These are phyloP conservation scores for Chloropsis hardwickii DNA, from an alignment of 2,113 vertebrate species.

Conservation along the genomic window DNA sequence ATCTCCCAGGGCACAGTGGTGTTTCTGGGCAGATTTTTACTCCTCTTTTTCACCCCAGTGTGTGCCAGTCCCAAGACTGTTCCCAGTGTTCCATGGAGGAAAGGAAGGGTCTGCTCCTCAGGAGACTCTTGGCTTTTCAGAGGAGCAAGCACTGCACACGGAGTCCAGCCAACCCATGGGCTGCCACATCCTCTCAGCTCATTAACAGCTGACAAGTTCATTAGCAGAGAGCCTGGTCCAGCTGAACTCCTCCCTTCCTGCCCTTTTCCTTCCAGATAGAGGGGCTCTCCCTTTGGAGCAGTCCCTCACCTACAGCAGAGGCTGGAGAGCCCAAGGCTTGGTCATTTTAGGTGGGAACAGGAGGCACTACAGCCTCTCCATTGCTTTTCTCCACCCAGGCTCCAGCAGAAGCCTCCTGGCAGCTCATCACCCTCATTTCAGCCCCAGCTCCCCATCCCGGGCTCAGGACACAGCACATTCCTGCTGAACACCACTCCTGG, in stretches of 20 bases:
- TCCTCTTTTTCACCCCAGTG: background rate
- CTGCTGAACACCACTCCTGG: background rate
- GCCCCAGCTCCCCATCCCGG: background rate
- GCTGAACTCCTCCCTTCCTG: constrained; percentile 57
- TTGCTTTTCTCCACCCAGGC: background rate
- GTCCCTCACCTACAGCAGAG: constrained; percentile 43
- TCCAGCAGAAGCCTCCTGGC: background rate
- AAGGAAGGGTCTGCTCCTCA: background rate
- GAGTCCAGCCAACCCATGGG: background rate
- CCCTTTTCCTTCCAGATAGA: constrained; percentile 15
- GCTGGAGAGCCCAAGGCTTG: background rate
- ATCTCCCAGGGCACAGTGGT: fast-evolving
- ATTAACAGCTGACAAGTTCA: background rate
- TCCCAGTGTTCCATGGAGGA: fast-evolving
- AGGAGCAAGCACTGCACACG: background rate
- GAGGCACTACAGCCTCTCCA: background rate
- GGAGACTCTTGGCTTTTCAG: background rate
- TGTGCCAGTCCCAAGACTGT: background rate
- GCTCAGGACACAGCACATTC: fast-evolving
- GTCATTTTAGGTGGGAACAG: background rate
- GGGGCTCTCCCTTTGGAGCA: background rate
- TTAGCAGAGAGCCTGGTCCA: background rate
- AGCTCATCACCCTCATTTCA: background rate
- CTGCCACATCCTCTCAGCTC: background rate
- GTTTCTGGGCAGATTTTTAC: fast-evolving